These are phyloP conservation scores for Acropternis orthonyx DNA, from an alignment of 2,797 vertebrate genomes.

Conservation along the genomic window DNA sequence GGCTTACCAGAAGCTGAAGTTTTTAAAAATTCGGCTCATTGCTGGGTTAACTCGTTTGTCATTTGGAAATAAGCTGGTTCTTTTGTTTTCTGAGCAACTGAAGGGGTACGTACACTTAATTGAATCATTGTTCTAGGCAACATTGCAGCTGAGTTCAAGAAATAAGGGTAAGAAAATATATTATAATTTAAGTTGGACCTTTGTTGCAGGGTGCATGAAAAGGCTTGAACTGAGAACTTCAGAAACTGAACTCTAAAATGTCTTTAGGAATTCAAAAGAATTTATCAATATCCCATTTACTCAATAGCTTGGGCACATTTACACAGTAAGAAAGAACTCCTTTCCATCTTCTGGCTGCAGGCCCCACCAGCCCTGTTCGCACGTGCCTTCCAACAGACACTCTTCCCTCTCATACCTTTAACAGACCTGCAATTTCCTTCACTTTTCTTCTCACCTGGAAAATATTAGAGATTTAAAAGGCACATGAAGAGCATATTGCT, in stretches of 20 bases:
- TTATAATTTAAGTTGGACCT: not conserved
- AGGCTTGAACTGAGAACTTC: not conserved
- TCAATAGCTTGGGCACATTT: not conserved
- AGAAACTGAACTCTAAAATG: not conserved
- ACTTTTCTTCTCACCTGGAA: slow-evolving; percentile 55
- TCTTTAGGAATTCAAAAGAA: slow-evolving; percentile 18
- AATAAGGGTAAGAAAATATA: slow-evolving; percentile 8
- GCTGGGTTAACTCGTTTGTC: not conserved
- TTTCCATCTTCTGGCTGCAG: not conserved
- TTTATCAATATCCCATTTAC: not conserved
- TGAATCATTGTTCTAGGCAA: slow-evolving; percentile 56
- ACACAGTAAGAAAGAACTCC: not conserved
- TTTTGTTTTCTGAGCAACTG: not conserved
- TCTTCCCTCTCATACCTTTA: slow-evolving; percentile 32
- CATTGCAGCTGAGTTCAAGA: slow-evolving; percentile 14
- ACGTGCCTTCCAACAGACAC: not conserved
- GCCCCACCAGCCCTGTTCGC: not conserved
- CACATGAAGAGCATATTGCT: not conserved
- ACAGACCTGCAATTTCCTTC: slow-evolving; percentile 51
- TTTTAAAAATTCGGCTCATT: not conserved
- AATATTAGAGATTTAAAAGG: slow-evolving; percentile 2
- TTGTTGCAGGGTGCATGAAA: not conserved
- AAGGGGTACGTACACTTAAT: slow-evolving; percentile 40
- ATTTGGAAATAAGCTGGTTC: not conserved
- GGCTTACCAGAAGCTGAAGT: not conserved